A percentile compares a stretch with the other conserved stretches of the same genome.
Evolutionary conservation across 1,140 invertebrate genomes (phyloP).

Genomic region (Phthorimaea operculella): DNA sequence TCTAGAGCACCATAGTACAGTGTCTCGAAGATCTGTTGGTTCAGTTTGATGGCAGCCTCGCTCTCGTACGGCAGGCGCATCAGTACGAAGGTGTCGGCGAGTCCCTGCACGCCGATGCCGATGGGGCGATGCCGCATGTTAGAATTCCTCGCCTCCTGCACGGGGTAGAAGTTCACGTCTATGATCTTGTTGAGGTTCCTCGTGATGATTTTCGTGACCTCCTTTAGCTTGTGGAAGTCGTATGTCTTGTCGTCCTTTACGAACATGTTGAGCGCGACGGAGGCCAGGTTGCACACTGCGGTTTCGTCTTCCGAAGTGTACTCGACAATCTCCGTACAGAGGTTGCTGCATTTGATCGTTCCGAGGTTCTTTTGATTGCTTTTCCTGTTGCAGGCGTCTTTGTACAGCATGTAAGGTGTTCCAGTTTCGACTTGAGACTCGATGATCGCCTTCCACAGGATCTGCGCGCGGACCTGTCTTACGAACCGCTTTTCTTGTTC

Average conservation of each 20-base stretch:
- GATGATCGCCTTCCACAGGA: constrained; percentile 94
- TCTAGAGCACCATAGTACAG: constrained; percentile 98
- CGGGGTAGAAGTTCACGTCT: constrained; percentile 96
- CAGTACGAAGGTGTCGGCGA: constrained; percentile 96
- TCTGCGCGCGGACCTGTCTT: constrained; percentile 85
- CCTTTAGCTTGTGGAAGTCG: constrained; percentile 90
- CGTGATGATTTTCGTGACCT: constrained; percentile 90
- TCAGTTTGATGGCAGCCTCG: constrained; percentile 85
- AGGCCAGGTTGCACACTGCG: constrained; percentile 98
- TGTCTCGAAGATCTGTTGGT: constrained; percentile 98
- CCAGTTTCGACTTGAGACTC: constrained; percentile 98
- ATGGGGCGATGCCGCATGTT: constrained; percentile 96
- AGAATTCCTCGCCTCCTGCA: constrained; percentile 87
- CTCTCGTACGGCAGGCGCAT: constrained; percentile 95
- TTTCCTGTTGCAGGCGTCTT: constrained; percentile 97
- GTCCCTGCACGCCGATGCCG: constrained; percentile 95
- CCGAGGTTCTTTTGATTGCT: constrained; percentile 99
- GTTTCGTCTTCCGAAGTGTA: constrained; percentile 94
- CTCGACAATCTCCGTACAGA: constrained; percentile 98
- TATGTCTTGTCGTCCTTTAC: constrained; percentile 83
- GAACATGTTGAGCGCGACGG: constrained; percentile 98
- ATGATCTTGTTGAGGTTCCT: constrained; percentile 98
- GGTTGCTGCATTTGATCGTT: constrained; percentile 98
- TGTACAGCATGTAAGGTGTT: constrained; percentile 98
- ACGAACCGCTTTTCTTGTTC: constrained; percentile 84